Conservation (phyloP, 2,797 vertebrate genomes). For the Choloepus didactylus region DNA sequence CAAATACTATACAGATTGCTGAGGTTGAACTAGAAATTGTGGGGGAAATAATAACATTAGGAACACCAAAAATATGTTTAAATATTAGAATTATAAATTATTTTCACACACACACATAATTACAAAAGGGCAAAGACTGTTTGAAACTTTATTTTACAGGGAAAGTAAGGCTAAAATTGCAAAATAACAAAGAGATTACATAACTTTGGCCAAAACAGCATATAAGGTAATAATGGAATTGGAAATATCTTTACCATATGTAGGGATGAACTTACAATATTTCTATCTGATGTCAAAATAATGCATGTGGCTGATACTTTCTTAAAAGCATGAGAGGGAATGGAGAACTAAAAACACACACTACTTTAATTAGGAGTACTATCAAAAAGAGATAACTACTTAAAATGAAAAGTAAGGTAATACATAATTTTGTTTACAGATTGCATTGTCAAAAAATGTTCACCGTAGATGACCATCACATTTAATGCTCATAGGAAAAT, state of each 20-base stretch:
- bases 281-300: neutral
- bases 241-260: neutral
- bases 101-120: neutral
- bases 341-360: neutral
- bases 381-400: neutral
- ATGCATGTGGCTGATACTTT: neutral
- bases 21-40: neutral
- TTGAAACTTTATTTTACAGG: neutral
- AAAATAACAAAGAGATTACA: neutral
- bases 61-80: neutral
- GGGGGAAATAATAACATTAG: conserved; percentile 2
- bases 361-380: neutral
- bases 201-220: neutral
- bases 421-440: neutral
- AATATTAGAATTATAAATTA: neutral
- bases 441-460: neutral
- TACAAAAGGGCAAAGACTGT: neutral
- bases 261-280: neutral
- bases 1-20: neutral
- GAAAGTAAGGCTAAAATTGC: neutral
- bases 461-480: neutral
- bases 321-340: neutral
- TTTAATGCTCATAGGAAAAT: neutral
- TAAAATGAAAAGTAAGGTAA: neutral
- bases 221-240: neutral